These are phyloP conservation scores for Anhinga anhinga DNA, from an alignment of 2,113 vertebrate genomes.

Conservation along the genomic window DNA sequence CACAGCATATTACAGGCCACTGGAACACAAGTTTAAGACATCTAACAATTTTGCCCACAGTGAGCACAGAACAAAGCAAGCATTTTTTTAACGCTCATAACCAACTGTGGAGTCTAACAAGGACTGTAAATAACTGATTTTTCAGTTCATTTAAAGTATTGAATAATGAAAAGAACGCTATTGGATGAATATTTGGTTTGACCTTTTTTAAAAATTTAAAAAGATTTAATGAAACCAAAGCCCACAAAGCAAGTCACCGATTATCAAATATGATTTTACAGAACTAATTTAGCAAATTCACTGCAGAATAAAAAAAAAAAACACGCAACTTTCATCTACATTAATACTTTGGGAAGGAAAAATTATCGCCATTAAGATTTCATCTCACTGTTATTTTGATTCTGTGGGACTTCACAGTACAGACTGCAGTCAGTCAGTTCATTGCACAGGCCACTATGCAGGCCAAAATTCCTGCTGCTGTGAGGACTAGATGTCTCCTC, in stretches of 20 bases:
- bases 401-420: background rate
- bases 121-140: background rate
- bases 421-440: rapidly evolving
- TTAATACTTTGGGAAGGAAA: background rate
- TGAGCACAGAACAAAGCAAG: background rate
- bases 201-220: background rate
- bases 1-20: background rate
- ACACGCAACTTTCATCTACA: background rate
- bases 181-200: background rate
- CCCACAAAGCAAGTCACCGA: background rate
- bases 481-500: background rate
- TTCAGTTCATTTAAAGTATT: background rate
- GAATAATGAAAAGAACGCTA: background rate
- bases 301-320: background rate
- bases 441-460: rapidly evolving
- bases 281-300: background rate
- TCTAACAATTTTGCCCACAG: background rate
- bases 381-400: background rate
- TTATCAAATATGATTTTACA: background rate
- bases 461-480: background rate
- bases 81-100: background rate
- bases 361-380: background rate
- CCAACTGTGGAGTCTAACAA: background rate
- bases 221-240: background rate
- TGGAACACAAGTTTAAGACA: background rate